Evolutionary conservation across 2,797 vertebrate species (phyloP).

Genomic region (Sebastes miniatus): DNA sequence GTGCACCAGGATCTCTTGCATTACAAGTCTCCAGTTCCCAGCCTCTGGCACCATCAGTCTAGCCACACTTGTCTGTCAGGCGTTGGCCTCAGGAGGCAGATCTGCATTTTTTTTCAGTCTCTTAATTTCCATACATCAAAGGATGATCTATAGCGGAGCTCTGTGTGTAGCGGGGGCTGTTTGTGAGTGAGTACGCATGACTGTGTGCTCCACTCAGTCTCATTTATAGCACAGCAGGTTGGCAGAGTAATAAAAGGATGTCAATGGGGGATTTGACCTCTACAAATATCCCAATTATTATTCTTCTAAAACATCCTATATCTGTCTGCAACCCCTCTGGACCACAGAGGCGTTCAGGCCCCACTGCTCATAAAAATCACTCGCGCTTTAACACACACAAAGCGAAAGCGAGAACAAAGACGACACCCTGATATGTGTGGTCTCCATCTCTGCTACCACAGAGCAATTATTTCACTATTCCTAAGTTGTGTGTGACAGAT

Average conservation of each 20-base stretch:
- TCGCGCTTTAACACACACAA: constrained; percentile 38
- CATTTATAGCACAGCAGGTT: constrained; percentile 72
- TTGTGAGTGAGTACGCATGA: constrained; percentile 35
- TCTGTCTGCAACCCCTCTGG: constrained; percentile 58
- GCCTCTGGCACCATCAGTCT: constrained; percentile 41
- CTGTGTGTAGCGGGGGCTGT: constrained; percentile 1
- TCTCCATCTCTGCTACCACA: not conserved
- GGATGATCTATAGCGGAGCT: constrained; percentile 48
- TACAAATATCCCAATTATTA: constrained; percentile 73
- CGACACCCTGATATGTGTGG: constrained; percentile 5
- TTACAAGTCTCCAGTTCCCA: constrained; percentile 21
- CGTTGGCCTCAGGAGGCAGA: constrained; percentile 42
- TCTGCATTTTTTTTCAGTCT: constrained; percentile 31
- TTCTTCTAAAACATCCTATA: constrained; percentile 67
- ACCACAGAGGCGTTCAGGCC: constrained; percentile 45
- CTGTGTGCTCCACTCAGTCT: constrained; percentile 49
- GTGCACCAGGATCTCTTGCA: constrained; percentile 13
- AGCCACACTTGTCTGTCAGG: constrained; percentile 48
- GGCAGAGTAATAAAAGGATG: constrained; percentile 69
- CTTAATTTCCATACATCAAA: constrained; percentile 63
- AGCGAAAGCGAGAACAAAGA: constrained; percentile 11
- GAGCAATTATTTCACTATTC: not conserved
- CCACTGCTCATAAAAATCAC: constrained; percentile 58
- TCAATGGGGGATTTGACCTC: constrained; percentile 76
- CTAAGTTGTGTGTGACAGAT: not conserved